Evolutionary conservation across 2,797 vertebrate genomes (phyloP), one percentile per base, ranked within the genome.

Genomic region (Xenopus petersii): DNA sequence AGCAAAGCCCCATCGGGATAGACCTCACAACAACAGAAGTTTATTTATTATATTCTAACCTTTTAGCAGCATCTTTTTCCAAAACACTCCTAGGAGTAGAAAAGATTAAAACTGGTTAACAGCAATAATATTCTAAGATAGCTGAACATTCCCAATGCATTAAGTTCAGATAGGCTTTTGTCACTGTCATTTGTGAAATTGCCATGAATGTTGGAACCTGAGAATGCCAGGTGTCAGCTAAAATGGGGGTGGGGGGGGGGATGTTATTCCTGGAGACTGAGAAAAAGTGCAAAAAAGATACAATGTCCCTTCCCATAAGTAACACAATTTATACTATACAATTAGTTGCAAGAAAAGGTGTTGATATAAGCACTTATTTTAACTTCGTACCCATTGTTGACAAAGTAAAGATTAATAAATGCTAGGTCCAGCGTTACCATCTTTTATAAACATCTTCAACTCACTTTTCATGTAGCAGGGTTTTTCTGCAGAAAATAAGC

Each of bases 261-360:
- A 21, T 21, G 21, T 11, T 3, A 49, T 49, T 55, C 13, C 12
- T 55, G 10, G 10, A 8, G 4, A 54, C 1, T 11, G 21, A 21
- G 21, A 55, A 13, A 3, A 3, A n/a, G 8, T 2, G 16, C 54
- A 16, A n/a, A 16, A 16, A 16, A 3, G 6, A 11, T 95, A 92
- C 10, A 10, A 11, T 95, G 92, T 96, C 66, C 86, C 85, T 92
- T 91, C 93, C 82, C 87, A 12, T 83, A 63, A 88, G 95, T 96
- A 96, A 91, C 95, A 95, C 92, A 94, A 87, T 93, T 84, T 87
- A 88, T 87, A 90, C 1, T 5, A 30, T 6, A 42, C 54, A 0
- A 91, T 87, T 88, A 90, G 89, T 87, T 95, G 95, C 95, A 91
- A 91, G 91, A 93, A 93, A 94, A 92, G 83, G 67, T 16, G 26